Conservation (phyloP, 2,113 vertebrate species). For the Lasiurus cinereus region DNA sequence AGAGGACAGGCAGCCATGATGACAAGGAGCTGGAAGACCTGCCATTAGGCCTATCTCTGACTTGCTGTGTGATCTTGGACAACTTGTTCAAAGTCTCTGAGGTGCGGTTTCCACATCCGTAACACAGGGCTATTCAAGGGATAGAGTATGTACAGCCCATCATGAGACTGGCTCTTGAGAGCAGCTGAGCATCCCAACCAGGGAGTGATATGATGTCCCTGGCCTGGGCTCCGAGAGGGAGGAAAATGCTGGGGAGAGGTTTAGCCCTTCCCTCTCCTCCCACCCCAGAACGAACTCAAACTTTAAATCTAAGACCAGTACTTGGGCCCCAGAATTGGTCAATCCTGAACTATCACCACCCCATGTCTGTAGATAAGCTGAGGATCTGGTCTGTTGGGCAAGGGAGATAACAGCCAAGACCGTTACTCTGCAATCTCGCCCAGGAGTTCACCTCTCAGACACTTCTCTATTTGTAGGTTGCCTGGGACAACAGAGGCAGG, state of each 20-base stretch:
- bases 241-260: no score
- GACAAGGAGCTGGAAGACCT: background rate
- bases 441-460: background rate
- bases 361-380: background rate
- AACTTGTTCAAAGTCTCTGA: background rate
- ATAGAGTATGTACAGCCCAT: fast-evolving
- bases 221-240: no score
- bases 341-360: background rate
- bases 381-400: background rate
- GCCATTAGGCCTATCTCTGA: background rate
- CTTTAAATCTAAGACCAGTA: background rate
- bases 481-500: background rate
- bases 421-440: conserved; percentile 30
- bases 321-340: background rate
- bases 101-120: background rate
- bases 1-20: fast-evolving
- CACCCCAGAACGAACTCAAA: background rate
- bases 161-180: background rate
- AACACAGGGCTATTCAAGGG: background rate
- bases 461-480: conserved; percentile 49
- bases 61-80: background rate
- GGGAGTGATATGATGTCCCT: background rate
- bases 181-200: fast-evolving
- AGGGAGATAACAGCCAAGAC: background rate
- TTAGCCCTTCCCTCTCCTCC: background rate